Evolutionary conservation across 2,797 vertebrate species (phyloP).

Genomic region (Psittacula echo): DNA sequence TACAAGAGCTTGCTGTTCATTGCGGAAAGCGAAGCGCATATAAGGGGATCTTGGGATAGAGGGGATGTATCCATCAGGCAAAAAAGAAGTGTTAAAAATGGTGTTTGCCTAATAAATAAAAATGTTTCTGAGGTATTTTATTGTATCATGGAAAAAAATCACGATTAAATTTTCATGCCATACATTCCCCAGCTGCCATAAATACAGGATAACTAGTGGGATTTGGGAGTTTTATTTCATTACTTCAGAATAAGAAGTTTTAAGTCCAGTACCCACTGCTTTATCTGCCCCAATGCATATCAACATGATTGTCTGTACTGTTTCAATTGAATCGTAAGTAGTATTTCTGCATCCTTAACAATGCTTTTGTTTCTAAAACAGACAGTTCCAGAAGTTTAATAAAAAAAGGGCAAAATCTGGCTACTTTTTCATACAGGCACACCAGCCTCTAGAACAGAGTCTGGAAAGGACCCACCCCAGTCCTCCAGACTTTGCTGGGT

Average conservation of each 20-base stretch:
- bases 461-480: neutral
- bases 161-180: neutral
- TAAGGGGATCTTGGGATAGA: neutral
- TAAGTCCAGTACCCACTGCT: neutral
- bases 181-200: neutral
- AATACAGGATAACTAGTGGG: neutral
- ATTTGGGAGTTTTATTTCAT: neutral
- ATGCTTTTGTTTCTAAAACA: neutral
- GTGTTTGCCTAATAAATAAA: neutral
- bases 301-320: neutral
- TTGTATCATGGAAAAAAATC: neutral
- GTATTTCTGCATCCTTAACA: neutral
- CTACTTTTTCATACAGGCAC: neutral
- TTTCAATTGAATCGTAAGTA: neutral
- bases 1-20: neutral
- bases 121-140: neutral
- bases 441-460: neutral
- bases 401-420: neutral
- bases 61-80: neutral
- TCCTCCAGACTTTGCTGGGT: neutral
- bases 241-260: neutral
- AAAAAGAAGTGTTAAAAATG: neutral
- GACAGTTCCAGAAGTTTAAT: neutral
- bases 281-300: neutral
- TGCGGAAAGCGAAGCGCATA: neutral